phyloP scores from a whole-genome alignment of 2,797 vertebrate species.

The Hydrolagus colliei region DNA sequence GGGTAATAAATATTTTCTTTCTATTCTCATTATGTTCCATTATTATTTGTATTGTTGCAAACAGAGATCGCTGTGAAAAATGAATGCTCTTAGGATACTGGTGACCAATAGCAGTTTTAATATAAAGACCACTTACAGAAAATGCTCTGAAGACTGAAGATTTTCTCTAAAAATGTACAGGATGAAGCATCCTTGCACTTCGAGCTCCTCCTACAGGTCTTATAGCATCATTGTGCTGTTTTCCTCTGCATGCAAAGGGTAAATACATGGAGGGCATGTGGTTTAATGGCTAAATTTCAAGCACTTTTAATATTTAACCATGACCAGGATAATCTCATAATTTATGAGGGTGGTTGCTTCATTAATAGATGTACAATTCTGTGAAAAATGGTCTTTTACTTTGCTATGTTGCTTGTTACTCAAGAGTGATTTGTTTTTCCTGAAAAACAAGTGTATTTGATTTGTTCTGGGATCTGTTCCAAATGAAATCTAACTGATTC shows the following conservation, averaged over 20 bases:
- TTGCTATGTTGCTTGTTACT: background rate
- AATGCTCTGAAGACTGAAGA: background rate
- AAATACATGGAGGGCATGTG: background rate
- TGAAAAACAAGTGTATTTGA: background rate
- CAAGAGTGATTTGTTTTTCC: background rate
- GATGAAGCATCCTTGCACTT: background rate
- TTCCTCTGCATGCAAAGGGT: background rate
- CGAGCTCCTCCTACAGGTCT: conserved; percentile 5
- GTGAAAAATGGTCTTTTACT: background rate
- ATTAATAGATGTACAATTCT: background rate
- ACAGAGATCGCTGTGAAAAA: background rate
- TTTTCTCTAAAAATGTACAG: background rate
- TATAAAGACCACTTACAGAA: background rate
- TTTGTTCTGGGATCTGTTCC: background rate
- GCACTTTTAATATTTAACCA: background rate
- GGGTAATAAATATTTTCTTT: background rate
- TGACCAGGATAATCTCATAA: background rate
- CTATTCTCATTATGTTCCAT: background rate
- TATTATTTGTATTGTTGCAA: background rate
- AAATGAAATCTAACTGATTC: background rate
- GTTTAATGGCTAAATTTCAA: background rate
- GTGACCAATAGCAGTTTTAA: background rate
- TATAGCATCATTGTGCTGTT: background rate
- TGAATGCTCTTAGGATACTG: background rate
- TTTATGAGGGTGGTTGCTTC: background rate